Percentiles rank a stretch among this genome's conserved stretches.
Conservation (phyloP, 2,113 vertebrate genomes). For the Sus scrofa region DNA sequence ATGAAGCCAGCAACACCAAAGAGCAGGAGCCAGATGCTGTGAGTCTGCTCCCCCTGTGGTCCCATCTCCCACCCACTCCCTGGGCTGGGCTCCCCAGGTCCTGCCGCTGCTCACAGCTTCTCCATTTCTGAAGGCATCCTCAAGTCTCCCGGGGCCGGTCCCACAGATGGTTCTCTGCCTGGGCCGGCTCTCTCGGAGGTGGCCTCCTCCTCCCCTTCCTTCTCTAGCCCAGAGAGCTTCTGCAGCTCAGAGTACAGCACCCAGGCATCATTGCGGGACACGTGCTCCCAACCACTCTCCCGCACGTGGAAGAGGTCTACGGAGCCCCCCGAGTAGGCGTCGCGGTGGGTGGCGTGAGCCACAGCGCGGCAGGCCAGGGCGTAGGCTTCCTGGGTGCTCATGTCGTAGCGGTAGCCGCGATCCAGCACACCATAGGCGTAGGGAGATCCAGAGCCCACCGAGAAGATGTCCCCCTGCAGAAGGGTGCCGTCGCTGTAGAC, state of each 20-base stretch:
- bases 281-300: slow-evolving; percentile 89
- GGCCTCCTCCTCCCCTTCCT: background rate
- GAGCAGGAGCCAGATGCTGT: background rate
- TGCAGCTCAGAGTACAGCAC: slow-evolving; percentile 68
- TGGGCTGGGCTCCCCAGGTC: background rate
- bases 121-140: background rate
- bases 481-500: slow-evolving; percentile 92
- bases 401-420: slow-evolving; percentile 83
- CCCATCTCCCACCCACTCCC: background rate
- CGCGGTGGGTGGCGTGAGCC: slow-evolving; percentile 91
- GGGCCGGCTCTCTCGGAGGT: background rate
- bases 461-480: slow-evolving; percentile 89
- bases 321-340: slow-evolving; percentile 93
- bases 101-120: background rate
- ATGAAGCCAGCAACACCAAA: background rate
- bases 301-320: slow-evolving; percentile 92
- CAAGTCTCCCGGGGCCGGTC: background rate
- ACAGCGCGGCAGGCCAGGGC: slow-evolving; percentile 90
- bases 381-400: slow-evolving; percentile 88
- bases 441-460: slow-evolving; percentile 93
- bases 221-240: background rate
- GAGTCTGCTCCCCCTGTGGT: background rate
- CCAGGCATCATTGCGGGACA: slow-evolving; percentile 82
- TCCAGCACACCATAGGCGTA: slow-evolving; percentile 92
- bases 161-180: background rate